Evolutionary conservation across 2,888 invertebrate genomes (phyloP), one percentile per base, ranked within the genome.

Genomic region (Orthosia incerta): DNA sequence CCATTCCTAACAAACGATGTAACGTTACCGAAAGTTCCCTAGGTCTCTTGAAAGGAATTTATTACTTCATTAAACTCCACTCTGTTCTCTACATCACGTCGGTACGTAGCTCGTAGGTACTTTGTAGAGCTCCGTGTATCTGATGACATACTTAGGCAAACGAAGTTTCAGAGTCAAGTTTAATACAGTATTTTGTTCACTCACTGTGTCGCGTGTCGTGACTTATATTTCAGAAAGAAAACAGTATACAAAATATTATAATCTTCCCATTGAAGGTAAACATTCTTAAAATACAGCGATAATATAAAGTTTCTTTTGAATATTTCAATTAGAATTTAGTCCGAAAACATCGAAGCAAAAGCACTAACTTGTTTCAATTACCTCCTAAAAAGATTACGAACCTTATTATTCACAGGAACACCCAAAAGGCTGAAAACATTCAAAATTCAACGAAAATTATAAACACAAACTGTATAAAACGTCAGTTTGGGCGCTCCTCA

Each of bases 1-100:
- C 53, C 13, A 2, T 26, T 13, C 26, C 3, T 45, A 76, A 61
- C 15, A 61, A 65, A 76, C 51, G 65, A 62, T 31, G 15, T 46
- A 56, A 56, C 46, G 45, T 60, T 60, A 55, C 26, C 12, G 39
- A 20, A 51, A 60, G 55, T 31, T 56, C 55, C 64, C 60, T 76
- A 56, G 76, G 55, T 76, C 50, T 71, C 50, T 50, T 70, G 63
- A 76, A 48, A 76, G 31, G 39, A 76, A 76, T 77, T 76, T 76
- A 76, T 76, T 61, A 65, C 65, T 77, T 77, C 56, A 77, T 77
- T 77, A 76, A 76, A 76, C 56, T 56, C 45, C 18, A 48, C 46
- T 64, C 56, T 39, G 16, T 48, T 39, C 57, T 48, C 4, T 26
- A 76, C 39, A 53, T 71, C 76, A 57, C 76, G 48, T 48, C 20